Percentiles rank a stretch among this genome's conserved stretches.
phyloP scores from a whole-genome alignment of 92 coral and sea anemone genomes.

The Epizoanthus scotinus region DNA sequence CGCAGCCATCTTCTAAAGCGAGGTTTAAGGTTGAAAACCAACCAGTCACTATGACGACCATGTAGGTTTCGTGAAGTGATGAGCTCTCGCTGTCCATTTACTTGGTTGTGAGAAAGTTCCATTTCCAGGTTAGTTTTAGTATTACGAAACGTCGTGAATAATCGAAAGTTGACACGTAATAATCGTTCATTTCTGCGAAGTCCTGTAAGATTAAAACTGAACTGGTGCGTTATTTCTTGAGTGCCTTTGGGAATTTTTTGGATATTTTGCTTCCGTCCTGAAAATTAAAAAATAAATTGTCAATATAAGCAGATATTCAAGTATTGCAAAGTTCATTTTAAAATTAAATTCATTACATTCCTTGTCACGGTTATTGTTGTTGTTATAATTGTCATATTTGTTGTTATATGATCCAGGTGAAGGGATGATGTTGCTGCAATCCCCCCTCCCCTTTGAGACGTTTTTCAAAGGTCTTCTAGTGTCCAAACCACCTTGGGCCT shows the following conservation, averaged over 20 bases:
- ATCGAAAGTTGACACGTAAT: slow-evolving; percentile 22
- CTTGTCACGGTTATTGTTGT: too few species aligned
- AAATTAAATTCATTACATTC: too few species aligned
- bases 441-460: too few species aligned
- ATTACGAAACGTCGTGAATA: slow-evolving; percentile 7
- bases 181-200: slow-evolving; percentile 27
- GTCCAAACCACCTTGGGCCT: too few species aligned
- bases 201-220: slow-evolving; percentile 32
- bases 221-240: slow-evolving; percentile 11
- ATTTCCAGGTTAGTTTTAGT: slow-evolving; percentile 20
- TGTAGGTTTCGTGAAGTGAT: slow-evolving; percentile 16
- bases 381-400: too few species aligned
- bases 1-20: slow-evolving; percentile 36
- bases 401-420: too few species aligned
- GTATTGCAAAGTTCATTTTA: too few species aligned
- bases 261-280: slow-evolving; percentile 9
- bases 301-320: background rate
- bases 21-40: slow-evolving; percentile 24
- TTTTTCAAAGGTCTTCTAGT: too few species aligned
- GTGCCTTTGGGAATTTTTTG: background rate
- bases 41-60: slow-evolving; percentile 32
- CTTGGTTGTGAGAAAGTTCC: slow-evolving; percentile 17
- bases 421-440: too few species aligned
- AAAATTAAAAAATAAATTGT: background rate
- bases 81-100: slow-evolving; percentile 13